Evolutionary conservation across 1,140 invertebrate species (phyloP).

Genomic region (Apis dorsata): DNA sequence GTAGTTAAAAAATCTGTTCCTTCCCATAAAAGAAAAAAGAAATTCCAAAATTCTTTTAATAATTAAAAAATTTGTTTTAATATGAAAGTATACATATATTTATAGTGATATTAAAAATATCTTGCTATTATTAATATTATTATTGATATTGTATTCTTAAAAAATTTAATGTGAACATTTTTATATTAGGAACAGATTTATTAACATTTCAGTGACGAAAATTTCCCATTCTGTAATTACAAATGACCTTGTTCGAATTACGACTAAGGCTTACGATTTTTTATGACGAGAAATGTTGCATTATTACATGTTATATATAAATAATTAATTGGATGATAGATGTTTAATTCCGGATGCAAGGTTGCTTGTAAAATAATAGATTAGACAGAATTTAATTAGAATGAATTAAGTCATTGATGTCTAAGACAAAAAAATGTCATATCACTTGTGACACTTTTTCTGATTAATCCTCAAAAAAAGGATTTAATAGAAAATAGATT

Average conservation of each 20-base stretch:
- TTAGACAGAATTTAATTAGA: conserved; percentile 54
- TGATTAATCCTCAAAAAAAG: conserved; percentile 31
- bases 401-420: conserved; percentile 39
- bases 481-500: conserved; percentile 15
- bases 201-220: conserved; percentile 62
- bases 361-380: conserved; percentile 71
- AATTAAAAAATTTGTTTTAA: conserved; percentile 43
- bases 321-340: conserved; percentile 69
- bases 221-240: conserved; percentile 67
- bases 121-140: conserved; percentile 28
- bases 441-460: conserved; percentile 46
- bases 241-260: conserved; percentile 71
- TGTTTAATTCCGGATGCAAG: conserved; percentile 74
- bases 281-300: conserved; percentile 71
- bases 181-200: conserved; percentile 59
- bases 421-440: conserved; percentile 43
- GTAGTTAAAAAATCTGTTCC: conserved; percentile 68
- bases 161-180: conserved; percentile 44
- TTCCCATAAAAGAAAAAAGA: conserved; percentile 48
- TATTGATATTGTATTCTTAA: conserved; percentile 38
- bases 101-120: neutral
- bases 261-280: conserved; percentile 74
- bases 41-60: conserved; percentile 45
- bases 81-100: conserved; percentile 13
- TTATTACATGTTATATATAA: conserved; percentile 70